Evolutionary conservation across 2,888 invertebrate species (phyloP).

Genomic region (Melolontha melolontha): DNA sequence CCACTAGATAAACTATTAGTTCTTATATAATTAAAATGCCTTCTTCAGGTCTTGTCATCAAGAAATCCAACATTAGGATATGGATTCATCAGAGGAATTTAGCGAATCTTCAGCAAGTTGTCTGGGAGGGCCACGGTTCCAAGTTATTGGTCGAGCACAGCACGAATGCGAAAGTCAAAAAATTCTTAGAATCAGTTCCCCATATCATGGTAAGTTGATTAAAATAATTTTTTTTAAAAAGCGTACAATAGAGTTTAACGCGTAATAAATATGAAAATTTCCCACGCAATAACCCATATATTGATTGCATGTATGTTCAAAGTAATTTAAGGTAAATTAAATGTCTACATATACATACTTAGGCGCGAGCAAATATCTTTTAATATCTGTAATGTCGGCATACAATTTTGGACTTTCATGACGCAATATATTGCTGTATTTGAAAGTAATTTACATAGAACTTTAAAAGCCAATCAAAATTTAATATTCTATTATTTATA

Average conservation of each 20-base stretch:
- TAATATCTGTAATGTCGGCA: no score
- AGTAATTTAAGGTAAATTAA: no score
- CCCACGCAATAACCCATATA: no score
- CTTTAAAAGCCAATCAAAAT: no score
- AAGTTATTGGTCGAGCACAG: conserved; percentile 86
- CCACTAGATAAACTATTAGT: neutral
- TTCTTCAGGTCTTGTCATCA: conserved; percentile 76
- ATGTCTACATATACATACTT: no score
- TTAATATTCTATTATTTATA: no score
- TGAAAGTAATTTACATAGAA: no score
- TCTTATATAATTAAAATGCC: conserved; percentile 5
- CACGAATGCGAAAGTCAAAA: conserved; percentile 84
- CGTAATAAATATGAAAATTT: no score
- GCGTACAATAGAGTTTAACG: neutral
- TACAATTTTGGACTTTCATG: no score
- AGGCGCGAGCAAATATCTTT: no score
- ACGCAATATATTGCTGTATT: no score
- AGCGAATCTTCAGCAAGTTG: conserved; percentile 84
- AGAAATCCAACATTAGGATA: conserved; percentile 86
- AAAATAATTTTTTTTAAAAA: neutral
- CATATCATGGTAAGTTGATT: conserved; percentile 83
- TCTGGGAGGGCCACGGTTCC: conserved; percentile 92
- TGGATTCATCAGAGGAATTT: conserved; percentile 96
- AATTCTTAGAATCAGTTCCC: conserved; percentile 93
- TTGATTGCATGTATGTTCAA: no score